Conservation (phyloP, 2,888 invertebrate genomes). For the Acrobasis repandana region DNA sequence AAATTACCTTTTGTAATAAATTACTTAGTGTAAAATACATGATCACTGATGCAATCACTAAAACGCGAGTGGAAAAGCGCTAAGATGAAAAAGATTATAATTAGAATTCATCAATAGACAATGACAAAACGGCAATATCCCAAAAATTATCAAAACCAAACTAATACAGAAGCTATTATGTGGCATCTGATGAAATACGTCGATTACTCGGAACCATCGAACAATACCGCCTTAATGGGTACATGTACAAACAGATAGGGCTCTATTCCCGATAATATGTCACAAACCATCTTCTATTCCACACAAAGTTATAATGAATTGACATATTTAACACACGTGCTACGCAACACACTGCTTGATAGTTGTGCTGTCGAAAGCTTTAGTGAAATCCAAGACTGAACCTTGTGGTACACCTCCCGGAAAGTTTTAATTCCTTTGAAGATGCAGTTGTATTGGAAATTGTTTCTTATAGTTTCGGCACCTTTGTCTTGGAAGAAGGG, state of each 20-base stretch:
- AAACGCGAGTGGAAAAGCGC: too few relatives aligned
- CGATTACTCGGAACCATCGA: conserved; percentile 67
- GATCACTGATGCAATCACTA: too few relatives aligned
- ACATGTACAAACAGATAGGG: conserved; percentile 65
- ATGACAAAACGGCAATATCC: conserved; percentile 13
- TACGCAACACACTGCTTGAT: conserved; percentile 38
- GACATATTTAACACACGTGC: conserved; percentile 80
- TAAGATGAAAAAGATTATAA: background rate
- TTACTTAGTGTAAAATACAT: too few relatives aligned
- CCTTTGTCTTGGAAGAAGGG: conserved; percentile 34
- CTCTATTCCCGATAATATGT: conserved; percentile 77
- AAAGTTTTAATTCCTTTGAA: conserved; percentile 22
- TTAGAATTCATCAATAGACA: background rate
- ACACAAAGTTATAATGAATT: conserved; percentile 81
- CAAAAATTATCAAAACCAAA: conserved; percentile 49
- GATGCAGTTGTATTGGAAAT: conserved; percentile 35
- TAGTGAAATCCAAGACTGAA: conserved; percentile 23
- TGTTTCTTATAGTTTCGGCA: conserved; percentile 39
- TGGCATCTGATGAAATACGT: conserved; percentile 57
- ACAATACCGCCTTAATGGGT: conserved; percentile 73
- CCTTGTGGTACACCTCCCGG: background rate
- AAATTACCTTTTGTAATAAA: too few relatives aligned
- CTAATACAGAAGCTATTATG: conserved; percentile 49
- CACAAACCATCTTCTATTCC: conserved; percentile 77
- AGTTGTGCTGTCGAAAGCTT: conserved; percentile 40